Percentiles rank a stretch among this genome's conserved stretches.
Evolutionary conservation across 2,888 invertebrate genomes (phyloP).

Genomic region (Resseliella maxima): DNA sequence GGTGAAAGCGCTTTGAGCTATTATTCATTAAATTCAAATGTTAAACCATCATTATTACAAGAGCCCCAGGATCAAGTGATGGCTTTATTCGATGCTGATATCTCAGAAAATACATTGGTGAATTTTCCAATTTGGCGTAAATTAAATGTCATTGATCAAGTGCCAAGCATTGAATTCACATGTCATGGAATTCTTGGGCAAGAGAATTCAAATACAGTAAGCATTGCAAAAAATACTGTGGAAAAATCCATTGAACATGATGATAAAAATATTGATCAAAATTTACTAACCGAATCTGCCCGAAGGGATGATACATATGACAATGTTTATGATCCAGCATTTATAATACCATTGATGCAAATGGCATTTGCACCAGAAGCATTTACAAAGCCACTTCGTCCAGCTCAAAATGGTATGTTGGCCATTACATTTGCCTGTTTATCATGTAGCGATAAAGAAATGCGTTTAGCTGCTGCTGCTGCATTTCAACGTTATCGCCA

Average conservation of each 20-base stretch:
- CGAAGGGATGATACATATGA: slow-evolving; percentile 63
- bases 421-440: slow-evolving; percentile 78
- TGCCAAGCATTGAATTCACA: slow-evolving; percentile 63
- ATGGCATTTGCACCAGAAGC: slow-evolving; percentile 81
- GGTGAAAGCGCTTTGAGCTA: slow-evolving; percentile 83
- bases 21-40: slow-evolving; percentile 74
- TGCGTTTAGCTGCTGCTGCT: slow-evolving; percentile 80
- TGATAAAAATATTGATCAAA: slow-evolving; percentile 2
- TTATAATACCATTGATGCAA: slow-evolving; percentile 81
- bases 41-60: slow-evolving; percentile 71
- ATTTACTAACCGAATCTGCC: neutral
- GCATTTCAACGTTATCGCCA: slow-evolving; percentile 79
- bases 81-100: slow-evolving; percentile 75
- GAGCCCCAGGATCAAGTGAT: slow-evolving; percentile 81
- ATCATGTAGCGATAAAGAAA: slow-evolving; percentile 74
- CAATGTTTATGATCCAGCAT: slow-evolving; percentile 83
- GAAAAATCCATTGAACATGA: slow-evolving; percentile 37
- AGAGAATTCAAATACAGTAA: slow-evolving; percentile 15
- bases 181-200: slow-evolving; percentile 53
- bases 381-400: slow-evolving; percentile 76
- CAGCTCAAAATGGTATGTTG: slow-evolving; percentile 77
- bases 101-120: slow-evolving; percentile 75
- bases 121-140: slow-evolving; percentile 77
- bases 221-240: slow-evolving; percentile 26
- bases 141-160: slow-evolving; percentile 66